Conservation (phyloP, 2,797 vertebrate genomes). For the Sus cebifrons region DNA sequence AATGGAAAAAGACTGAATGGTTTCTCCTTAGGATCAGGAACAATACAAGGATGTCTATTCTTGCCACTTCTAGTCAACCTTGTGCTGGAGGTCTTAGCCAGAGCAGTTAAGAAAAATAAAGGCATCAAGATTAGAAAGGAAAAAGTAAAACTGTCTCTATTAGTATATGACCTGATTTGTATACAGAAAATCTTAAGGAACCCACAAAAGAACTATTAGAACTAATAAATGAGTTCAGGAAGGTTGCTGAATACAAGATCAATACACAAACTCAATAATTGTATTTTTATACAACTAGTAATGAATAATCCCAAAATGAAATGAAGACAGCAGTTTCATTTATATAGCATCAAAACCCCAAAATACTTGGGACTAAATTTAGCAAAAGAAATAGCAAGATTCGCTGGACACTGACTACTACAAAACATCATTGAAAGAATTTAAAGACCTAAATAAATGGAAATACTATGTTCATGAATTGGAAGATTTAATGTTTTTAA, state of each 20-base stretch:
- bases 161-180: background rate
- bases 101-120: constrained; percentile 38
- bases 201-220: background rate
- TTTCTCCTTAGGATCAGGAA: constrained; percentile 12
- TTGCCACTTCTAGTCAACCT: background rate
- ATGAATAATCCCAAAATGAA: constrained; percentile 2
- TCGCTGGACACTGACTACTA: constrained; percentile 8
- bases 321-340: background rate
- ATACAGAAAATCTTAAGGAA: constrained; percentile 25
- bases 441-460: constrained; percentile 42
- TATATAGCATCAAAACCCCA: background rate
- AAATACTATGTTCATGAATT: background rate
- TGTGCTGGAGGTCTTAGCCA: background rate
- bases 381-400: constrained; percentile 18
- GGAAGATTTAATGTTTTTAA: too few relatives aligned
- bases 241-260: background rate
- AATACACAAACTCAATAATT: background rate
- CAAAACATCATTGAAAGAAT: background rate
- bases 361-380: background rate
- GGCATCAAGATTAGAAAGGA: background rate
- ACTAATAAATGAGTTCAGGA: background rate
- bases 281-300: background rate
- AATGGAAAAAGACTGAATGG: background rate
- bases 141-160: too few relatives aligned
- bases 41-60: background rate